Base-by-base conservation (phyloP, 2,113 vertebrate species). In the Triplophysa tibetana region DNA sequence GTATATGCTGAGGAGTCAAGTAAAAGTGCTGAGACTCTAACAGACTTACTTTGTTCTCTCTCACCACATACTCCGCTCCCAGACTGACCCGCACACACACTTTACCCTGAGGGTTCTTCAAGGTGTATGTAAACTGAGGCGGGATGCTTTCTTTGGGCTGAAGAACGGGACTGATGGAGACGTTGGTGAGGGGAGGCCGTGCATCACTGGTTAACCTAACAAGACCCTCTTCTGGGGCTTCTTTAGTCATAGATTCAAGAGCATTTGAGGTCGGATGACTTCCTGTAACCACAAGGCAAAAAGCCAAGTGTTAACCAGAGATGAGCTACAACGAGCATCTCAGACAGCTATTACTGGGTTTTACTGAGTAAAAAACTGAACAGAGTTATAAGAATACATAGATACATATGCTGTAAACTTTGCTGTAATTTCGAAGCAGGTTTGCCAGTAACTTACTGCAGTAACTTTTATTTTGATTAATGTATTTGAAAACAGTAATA, bases 11-110 rank as follows among this genome's bases (percentile, higher is more conserved):
- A 81, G 65, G 14, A 6, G 24, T 9, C 9, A 24, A 54, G 41
- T 65, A 79, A 77, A 82, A 84, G 1, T n/a, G 75, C 81, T 85
- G 82, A 85, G 45, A 23, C 16, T 24, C 48, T 83, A 41, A 6
- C 72, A 79, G 10, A 19, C 54, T 43, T 64, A 93, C 90, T 76
- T 90, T 82, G 0, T 84, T 82, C 2, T 89, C 88, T 11, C 29
- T 89, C 84, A 92, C 70, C 0, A 91, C 83, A 87, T 92, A 92
- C 16, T 93, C 84, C 64, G 92, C 87, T 13, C 96, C 96, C 90
- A 95, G 87, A 2, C 86, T 82, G 0, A 87, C 91, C 89, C 90
- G 94, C 83, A 96, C 78, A 23, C 96, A 98, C 1, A 13, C 2
- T 29, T 82, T 92, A 8, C 92, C 90, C 0, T 2, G 67, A 4